Percentiles rank a stretch among this genome's conserved stretches.
phyloP scores from a whole-genome alignment of 2,797 vertebrate species.

The Chanos chanos region DNA sequence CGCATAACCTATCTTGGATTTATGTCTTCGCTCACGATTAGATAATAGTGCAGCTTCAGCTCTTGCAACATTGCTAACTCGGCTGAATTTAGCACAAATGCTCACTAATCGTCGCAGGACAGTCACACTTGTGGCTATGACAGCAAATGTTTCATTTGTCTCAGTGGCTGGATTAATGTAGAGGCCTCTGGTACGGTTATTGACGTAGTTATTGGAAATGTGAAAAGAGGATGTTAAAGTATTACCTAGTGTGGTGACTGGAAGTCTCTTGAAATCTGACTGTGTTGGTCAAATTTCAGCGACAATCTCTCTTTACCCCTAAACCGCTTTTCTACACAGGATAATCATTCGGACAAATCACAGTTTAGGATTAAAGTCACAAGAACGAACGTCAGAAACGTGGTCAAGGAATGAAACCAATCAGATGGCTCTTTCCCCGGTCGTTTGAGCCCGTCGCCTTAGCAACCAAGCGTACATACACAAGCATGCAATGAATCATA shows the following conservation, averaged over 20 bases:
- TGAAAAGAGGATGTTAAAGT: background rate
- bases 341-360: conserved; percentile 31
- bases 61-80: too few relatives aligned
- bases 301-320: background rate
- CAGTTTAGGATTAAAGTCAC: background rate
- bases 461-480: conserved; percentile 18
- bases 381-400: background rate
- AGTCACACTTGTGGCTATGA: too few relatives aligned
- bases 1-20: too few relatives aligned
- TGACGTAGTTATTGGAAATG: background rate
- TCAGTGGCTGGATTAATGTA: background rate
- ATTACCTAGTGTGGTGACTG: conserved; percentile 10
- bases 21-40: too few relatives aligned
- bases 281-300: background rate
- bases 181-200: background rate
- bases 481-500: too few relatives aligned
- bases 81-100: too few relatives aligned
- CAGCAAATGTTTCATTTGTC: too few relatives aligned
- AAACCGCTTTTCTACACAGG: conserved; percentile 16
- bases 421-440: conserved; percentile 2
- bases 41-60: too few relatives aligned
- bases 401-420: conserved; percentile 9
- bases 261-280: background rate
- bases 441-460: conserved; percentile 37
- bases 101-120: too few relatives aligned